These are phyloP conservation scores for Amiota mariae DNA, from an alignment of 2,888 invertebrate genomes.

Conservation along the genomic window DNA sequence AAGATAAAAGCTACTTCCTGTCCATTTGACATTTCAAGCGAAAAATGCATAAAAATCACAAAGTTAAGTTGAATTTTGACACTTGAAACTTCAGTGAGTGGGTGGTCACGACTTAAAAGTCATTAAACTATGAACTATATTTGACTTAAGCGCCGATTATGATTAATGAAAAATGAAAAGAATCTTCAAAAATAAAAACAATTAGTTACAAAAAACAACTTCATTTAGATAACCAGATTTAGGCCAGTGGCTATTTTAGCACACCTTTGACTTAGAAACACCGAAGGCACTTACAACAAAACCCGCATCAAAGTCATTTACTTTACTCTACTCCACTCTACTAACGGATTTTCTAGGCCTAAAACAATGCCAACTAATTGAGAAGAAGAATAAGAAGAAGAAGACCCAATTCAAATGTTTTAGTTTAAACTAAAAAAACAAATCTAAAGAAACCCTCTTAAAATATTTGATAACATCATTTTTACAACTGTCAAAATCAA, in stretches of 20 bases:
- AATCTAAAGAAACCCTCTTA: conserved; percentile 7
- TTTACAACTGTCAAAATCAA: conserved; percentile 9
- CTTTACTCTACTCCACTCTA: too few relatives aligned
- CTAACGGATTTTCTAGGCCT: background rate
- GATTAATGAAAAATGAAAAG: conserved; percentile 16
- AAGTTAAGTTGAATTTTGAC: conserved; percentile 10
- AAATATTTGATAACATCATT: conserved; percentile 15
- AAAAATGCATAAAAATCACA: background rate
- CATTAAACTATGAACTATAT: background rate
- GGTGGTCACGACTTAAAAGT: background rate
- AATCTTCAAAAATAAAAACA: conserved; percentile 14
- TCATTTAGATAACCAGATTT: background rate
- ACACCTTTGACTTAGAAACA: background rate
- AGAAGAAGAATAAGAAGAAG: too few relatives aligned
- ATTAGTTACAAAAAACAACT: conserved; percentile 25
- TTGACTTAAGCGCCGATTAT: background rate
- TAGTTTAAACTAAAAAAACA: background rate
- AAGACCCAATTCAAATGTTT: background rate
- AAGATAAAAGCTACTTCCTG: conserved; percentile 20
- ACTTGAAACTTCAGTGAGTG: conserved; percentile 4
- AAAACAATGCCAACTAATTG: background rate
- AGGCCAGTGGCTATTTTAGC: conserved; percentile 26
- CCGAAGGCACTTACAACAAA: background rate
- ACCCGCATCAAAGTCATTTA: background rate
- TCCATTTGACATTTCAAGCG: conserved; percentile 12